Evolutionary conservation across 2,888 invertebrate species (phyloP).

Genomic region (Caprella mutica): DNA sequence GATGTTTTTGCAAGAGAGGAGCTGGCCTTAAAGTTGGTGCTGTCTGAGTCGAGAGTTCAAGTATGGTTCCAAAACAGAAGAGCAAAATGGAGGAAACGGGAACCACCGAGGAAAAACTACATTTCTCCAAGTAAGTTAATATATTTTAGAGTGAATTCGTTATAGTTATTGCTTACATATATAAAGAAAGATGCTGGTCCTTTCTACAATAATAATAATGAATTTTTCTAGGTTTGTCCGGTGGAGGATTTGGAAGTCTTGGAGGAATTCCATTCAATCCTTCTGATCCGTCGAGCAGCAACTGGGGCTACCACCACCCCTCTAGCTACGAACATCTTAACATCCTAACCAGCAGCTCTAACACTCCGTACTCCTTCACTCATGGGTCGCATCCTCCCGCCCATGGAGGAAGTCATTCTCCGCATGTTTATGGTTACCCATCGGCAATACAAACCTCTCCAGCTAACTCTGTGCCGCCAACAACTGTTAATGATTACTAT

Average conservation of each 20-base stretch:
- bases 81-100: slow-evolving; percentile 88
- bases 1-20: slow-evolving; percentile 93
- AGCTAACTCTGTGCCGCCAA: no score
- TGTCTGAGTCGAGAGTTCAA: slow-evolving; percentile 60
- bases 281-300: slow-evolving; percentile 19
- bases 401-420: no score
- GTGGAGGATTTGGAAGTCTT: neutral
- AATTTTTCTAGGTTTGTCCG: neutral
- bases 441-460: neutral
- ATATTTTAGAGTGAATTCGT: neutral
- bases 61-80: slow-evolving; percentile 85
- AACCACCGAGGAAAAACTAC: slow-evolving; percentile 70
- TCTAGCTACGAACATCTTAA: slow-evolving; percentile 20
- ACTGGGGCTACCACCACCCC: slow-evolving; percentile 24
- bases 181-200: neutral
- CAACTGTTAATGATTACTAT: neutral
- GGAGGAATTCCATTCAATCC: slow-evolving; percentile 20
- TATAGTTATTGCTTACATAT: neutral
- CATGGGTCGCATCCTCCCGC: neutral
- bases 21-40: slow-evolving; percentile 73
- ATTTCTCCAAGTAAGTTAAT: slow-evolving; percentile 27
- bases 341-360: neutral
- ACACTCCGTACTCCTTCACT: neutral
- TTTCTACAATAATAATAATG: neutral
- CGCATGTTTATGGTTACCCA: slow-evolving; percentile 3